phyloP scores from a whole-genome alignment of 2,888 invertebrate genomes.

The Lithophane semibrunnea region DNA sequence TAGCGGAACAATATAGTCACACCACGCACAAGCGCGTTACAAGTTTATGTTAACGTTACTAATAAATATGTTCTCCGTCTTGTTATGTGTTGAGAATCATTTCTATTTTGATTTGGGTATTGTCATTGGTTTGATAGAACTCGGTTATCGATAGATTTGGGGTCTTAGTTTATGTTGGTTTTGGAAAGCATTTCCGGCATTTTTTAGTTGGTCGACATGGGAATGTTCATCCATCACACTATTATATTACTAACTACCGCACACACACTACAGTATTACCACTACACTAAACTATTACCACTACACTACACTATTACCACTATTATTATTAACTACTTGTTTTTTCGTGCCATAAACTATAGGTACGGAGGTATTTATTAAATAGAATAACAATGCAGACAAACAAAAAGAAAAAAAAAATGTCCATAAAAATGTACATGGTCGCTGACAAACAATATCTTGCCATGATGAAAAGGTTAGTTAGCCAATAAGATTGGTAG shows the following conservation, averaged over 20 bases:
- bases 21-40: not conserved
- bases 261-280: no score
- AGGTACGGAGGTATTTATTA: not conserved
- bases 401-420: no score
- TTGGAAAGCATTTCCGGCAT: not conserved
- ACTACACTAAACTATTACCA: no score
- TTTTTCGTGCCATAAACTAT: not conserved
- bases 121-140: not conserved
- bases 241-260: no score
- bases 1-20: slow-evolving; percentile 19
- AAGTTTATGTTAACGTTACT: slow-evolving; percentile 3
- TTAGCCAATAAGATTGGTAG: not conserved
- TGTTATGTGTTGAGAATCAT: not conserved
- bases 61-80: not conserved
- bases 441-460: no score
- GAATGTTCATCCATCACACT: no score
- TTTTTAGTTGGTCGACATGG: not conserved
- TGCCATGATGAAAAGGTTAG: not conserved
- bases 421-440: no score
- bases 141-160: not conserved
- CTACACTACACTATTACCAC: no score
- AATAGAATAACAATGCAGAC: no score
- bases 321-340: no score
- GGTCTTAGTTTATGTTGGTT: not conserved
- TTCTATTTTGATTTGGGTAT: slow-evolving; percentile 3